phyloP scores from a whole-genome alignment of 2,888 invertebrate genomes.

The Ctena decussata region DNA sequence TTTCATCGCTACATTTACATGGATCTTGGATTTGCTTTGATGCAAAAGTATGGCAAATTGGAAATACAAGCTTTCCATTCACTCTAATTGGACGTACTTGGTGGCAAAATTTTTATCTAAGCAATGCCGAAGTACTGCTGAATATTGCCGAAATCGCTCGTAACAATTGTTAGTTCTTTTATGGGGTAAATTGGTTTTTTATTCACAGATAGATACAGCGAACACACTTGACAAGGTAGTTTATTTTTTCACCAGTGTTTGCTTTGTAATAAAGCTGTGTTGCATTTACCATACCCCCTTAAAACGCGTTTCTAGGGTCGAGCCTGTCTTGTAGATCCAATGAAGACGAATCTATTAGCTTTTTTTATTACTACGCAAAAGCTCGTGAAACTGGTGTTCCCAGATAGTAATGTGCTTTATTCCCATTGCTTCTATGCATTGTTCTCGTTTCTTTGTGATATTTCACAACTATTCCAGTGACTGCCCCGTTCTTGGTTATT shows the following conservation, averaged over 20 bases:
- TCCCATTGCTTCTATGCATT: background rate
- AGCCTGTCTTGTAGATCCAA: slow-evolving; percentile 51
- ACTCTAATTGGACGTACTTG: slow-evolving; percentile 67
- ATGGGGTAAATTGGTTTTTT: slow-evolving; percentile 69
- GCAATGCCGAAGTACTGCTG: slow-evolving; percentile 47
- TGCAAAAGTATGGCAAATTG: slow-evolving; percentile 77
- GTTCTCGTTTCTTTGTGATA: background rate
- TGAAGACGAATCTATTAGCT: background rate
- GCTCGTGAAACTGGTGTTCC: slow-evolving; percentile 23
- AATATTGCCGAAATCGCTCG: slow-evolving; percentile 18
- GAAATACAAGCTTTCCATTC: slow-evolving; percentile 78
- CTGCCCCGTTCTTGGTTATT: slow-evolving; percentile 6
- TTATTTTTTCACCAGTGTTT: slow-evolving; percentile 51
- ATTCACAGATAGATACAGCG: slow-evolving; percentile 70
- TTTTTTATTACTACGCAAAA: background rate
- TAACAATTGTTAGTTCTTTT: slow-evolving; percentile 62
- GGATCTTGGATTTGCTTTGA: slow-evolving; percentile 62
- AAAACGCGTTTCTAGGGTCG: slow-evolving; percentile 73
- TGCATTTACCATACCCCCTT: slow-evolving; percentile 73
- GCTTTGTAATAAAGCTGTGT: slow-evolving; percentile 65
- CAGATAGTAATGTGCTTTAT: slow-evolving; percentile 14
- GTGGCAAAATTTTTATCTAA: slow-evolving; percentile 58
- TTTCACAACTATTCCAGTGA: slow-evolving; percentile 5
- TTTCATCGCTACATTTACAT: no score
- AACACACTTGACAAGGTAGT: slow-evolving; percentile 68